Evolutionary conservation across 2,888 invertebrate genomes (phyloP), one percentile per base, ranked within the genome.

Genomic region (Protodeltote pygarga): DNA sequence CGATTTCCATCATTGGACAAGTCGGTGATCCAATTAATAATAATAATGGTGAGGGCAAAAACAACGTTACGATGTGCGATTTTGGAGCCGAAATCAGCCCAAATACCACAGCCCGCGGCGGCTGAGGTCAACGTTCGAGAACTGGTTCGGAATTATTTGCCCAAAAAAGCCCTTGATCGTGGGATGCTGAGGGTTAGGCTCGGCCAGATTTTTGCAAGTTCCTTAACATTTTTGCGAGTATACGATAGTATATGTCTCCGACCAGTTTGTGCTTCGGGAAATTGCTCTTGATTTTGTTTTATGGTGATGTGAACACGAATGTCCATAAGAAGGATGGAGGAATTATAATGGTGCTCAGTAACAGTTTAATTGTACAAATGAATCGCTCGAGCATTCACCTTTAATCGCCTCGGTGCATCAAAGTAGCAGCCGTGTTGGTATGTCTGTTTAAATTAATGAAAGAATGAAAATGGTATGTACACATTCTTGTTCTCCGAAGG

Each of bases 21-120:
- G 68, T 73, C 78, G 65, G 75, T 87, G 90, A 85, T 89, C 89
- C 90, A 91, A 89, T 90, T 90, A 91, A 89, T 90, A 91, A 87
- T 85, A 88, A 88, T 87, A 87, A 83, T 73, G 81, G 71, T 69
- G 71, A 71, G 59, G 49, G 81, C 79, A 89, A 89, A 89, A 90
- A 87, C 86, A 84, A 85, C 73, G 83, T 81, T 77, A 78, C 84
- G 77, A 83, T 71, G 86, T 88, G 89, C 86, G 86, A 90, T 84
- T 89, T 87, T 83, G 79, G 83, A 74, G 62, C 79, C 85, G 78
- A 86, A 90, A 87, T 88, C 83, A 78, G 85, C 82, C 75, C 81
- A 84, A 85, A 89, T 87, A 77, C 88, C 82, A 69, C 67, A 76
- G 87, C 85, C 73, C 49, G 59, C 72, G 81, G 69, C 71, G 32